Evolutionary conservation across 2,888 invertebrate species (phyloP), one percentile per base, ranked within the genome.

Genomic region (Macrosoma leucophasiata): DNA sequence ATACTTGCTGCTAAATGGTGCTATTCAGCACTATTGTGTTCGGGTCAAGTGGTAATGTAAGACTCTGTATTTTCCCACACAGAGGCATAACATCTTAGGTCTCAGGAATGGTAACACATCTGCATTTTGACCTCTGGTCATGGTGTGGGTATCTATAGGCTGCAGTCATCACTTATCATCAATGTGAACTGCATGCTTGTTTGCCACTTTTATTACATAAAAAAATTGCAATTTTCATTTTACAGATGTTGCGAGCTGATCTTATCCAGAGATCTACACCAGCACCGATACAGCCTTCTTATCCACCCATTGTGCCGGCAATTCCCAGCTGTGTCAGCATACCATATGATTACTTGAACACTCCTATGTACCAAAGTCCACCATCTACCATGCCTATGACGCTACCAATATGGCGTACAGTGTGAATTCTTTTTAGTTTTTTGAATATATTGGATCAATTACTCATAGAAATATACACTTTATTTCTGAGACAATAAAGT

Each of bases 181-280:
- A n/a, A n/a, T n/a, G n/a, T n/a, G n/a, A n/a, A n/a, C n/a, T n/a
- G n/a, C n/a, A n/a, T n/a, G n/a, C n/a, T n/a, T n/a, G n/a, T n/a
- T n/a, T n/a, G n/a, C n/a, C n/a, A n/a, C n/a, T n/a, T n/a, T n/a
- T n/a, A n/a, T n/a, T n/a, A n/a, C n/a, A n/a, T n/a, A n/a, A n/a
- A n/a, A n/a, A n/a, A n/a, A n/a, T n/a, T n/a, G n/a, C n/a, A n/a
- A n/a, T n/a, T n/a, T n/a, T n/a, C n/a, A n/a, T 28, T 13, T 62
- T 67, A 1, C 64, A 81, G 81, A 51, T 57, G 32, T 49, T 77
- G 7, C 57, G 61, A 24, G 43, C 59, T 0, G 64, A 76, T 22
- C 28, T 58, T 10, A 58, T 68, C 10, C 69, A 68, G 39, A 61
- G 58, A 13, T 49, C 72, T 0, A 38, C 61, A 1, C 48, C 52